Conservation (phyloP, 2,113 vertebrate species). For the Montifringilla adamsi region DNA sequence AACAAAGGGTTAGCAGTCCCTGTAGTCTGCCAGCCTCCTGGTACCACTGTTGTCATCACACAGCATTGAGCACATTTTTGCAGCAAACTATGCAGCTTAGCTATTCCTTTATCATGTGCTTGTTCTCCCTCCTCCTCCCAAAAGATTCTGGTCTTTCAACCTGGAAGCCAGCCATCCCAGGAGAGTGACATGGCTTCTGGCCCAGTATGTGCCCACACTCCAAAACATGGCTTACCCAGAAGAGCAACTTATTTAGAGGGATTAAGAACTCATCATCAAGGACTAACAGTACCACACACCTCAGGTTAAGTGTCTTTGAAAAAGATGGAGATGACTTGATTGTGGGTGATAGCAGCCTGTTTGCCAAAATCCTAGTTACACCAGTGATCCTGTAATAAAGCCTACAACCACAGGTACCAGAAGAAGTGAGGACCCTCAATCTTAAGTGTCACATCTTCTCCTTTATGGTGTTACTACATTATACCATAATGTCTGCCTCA, state of each 20-base stretch:
- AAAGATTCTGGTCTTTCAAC: neutral
- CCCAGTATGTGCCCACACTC: slow-evolving; percentile 7
- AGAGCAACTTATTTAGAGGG: neutral
- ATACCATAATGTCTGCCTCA: neutral
- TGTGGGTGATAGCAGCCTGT: neutral
- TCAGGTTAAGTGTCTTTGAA: slow-evolving; percentile 10
- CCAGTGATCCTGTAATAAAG: neutral
- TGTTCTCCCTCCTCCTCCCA: neutral
- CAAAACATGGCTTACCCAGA: neutral
- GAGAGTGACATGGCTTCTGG: slow-evolving; percentile 10
- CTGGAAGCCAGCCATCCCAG: slow-evolving; percentile 16
- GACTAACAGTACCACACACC: neutral
- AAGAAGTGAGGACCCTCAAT: neutral
- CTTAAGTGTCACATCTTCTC: neutral
- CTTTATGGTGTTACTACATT: neutral
- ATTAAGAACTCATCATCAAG: slow-evolving; percentile 9
- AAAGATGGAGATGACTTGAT: neutral
- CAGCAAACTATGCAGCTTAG: neutral
- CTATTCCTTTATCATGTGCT: neutral
- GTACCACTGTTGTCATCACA: neutral
- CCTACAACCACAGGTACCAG: neutral
- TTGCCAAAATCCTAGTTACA: neutral
- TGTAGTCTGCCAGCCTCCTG: neutral
- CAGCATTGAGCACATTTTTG: neutral
- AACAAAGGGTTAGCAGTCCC: neutral